These are phyloP conservation scores for Lissonota sp. DNA, from an alignment of 2,888 invertebrate genomes.

Conservation along the genomic window DNA sequence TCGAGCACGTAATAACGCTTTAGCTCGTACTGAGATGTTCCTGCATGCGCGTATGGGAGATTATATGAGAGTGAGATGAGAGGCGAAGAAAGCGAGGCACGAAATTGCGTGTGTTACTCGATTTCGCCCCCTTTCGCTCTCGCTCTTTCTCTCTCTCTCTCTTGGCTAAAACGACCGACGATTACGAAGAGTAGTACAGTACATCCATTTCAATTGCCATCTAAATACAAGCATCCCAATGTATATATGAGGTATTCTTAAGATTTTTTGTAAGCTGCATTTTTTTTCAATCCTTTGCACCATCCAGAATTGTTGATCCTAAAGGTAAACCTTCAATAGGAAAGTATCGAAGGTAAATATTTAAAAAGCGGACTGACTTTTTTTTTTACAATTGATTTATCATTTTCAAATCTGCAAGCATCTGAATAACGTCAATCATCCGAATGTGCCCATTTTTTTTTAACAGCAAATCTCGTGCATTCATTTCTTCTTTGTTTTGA, in stretches of 20 bases:
- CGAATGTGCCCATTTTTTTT: no score
- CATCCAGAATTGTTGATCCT: no score
- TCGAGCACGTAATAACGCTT: slow-evolving; percentile 44
- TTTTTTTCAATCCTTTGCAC: no score
- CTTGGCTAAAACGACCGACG: slow-evolving; percentile 29
- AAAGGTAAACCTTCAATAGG: no score
- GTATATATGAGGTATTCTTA: slow-evolving; percentile 17
- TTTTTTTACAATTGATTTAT: no score
- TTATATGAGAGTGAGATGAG: slow-evolving; percentile 33
- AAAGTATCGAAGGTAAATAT: no score
- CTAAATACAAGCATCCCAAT: slow-evolving; percentile 45
- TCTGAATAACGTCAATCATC: no score
- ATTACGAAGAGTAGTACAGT: slow-evolving; percentile 34
- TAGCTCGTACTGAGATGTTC: slow-evolving; percentile 28
- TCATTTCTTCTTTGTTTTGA: no score
- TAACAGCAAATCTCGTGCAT: no score
- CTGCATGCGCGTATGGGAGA: slow-evolving; percentile 9
- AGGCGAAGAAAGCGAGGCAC: slow-evolving; percentile 46
- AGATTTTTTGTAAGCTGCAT: neutral
- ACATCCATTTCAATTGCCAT: slow-evolving; percentile 60
- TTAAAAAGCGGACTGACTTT: no score
- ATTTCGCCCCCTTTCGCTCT: neutral
- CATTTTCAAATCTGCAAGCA: no score
- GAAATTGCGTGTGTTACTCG: slow-evolving; percentile 29
- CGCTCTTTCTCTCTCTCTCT: slow-evolving; percentile 18